Evolutionary conservation across 2,888 invertebrate genomes (phyloP), one percentile per base, ranked within the genome.

Genomic region (Acleris literana): DNA sequence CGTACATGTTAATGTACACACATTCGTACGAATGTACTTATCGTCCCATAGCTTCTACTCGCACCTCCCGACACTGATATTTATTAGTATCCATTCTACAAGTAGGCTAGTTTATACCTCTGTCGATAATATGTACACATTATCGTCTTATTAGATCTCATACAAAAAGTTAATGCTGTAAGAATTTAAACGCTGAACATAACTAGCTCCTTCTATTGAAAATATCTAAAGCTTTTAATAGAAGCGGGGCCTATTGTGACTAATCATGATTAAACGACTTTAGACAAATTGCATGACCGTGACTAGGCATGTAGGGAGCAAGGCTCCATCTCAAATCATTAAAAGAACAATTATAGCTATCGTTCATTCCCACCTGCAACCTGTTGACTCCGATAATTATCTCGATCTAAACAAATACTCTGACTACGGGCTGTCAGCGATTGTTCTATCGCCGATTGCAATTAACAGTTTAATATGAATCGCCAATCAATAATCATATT

Each of bases 261-360:
- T 91, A 91, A 92, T 92, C 92, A 92, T 90, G 92, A 93, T 93
- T 88, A 92, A 92, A 92, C 88, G 92, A 88, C 87, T 89, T 90
- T 90, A 91, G 90, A 92, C 90, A 93, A 92, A 93, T 93, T 93
- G 93, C 93, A 88, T 89, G 88, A 76, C 86, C 92, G 81, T 93
- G 93, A 93, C 93, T 92, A 87, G 86, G 92, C 93, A 93, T 86
- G 84, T 86, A 86, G 83, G 82, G 81, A 81, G 79, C 80, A 80
- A 80, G 78, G 80, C 77, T 77, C 87, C 87, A 87, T 86, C 90
- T 88, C 87, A 87, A 88, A 91, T 90, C 92, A 91, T 92, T 91
- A 92, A 87, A 90, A 90, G 89, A 89, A 92, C 91, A 91, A 92
- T 92, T 90, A 92, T 91, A 90, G 90, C 89, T 92, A 92, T 91